Evolutionary conservation across 2,888 invertebrate species (phyloP).

Genomic region (Luperina testacea): DNA sequence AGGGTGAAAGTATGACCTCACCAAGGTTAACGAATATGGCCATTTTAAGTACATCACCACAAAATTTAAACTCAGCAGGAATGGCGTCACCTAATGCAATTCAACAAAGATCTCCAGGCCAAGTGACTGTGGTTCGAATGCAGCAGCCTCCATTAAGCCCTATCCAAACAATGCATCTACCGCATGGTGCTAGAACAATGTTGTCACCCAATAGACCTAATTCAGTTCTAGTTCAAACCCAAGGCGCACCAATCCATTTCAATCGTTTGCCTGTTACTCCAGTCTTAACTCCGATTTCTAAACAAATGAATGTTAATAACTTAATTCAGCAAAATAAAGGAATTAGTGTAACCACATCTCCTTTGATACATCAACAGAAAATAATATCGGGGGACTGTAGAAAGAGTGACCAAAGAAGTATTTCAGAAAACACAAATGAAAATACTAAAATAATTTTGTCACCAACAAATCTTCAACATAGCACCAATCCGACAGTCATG

Average conservation of each 20-base stretch:
- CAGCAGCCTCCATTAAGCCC: slow-evolving; percentile 87
- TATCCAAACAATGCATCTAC: slow-evolving; percentile 84
- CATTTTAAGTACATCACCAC: slow-evolving; percentile 82
- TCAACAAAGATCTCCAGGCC: slow-evolving; percentile 84
- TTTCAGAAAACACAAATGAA: slow-evolving; percentile 76
- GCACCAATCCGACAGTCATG: slow-evolving; percentile 83
- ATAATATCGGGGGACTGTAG: slow-evolving; percentile 78
- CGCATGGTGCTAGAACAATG: slow-evolving; percentile 82
- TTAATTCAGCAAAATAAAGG: slow-evolving; percentile 83
- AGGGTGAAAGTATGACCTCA: slow-evolving; percentile 81
- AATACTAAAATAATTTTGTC: slow-evolving; percentile 85
- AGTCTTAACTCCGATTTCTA: slow-evolving; percentile 89
- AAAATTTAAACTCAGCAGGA: slow-evolving; percentile 80
- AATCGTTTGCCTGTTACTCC: slow-evolving; percentile 91
- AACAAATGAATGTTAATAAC: slow-evolving; percentile 89
- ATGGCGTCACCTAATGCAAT: slow-evolving; percentile 82
- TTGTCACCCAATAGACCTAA: slow-evolving; percentile 86
- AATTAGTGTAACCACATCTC: slow-evolving; percentile 72
- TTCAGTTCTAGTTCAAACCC: slow-evolving; percentile 87
- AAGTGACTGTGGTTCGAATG: slow-evolving; percentile 89
- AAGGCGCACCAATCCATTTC: slow-evolving; percentile 85
- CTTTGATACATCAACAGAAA: slow-evolving; percentile 82
- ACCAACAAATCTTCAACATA: slow-evolving; percentile 80
- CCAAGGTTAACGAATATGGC: slow-evolving; percentile 84
- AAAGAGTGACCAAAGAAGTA: slow-evolving; percentile 77